Percentiles rank a stretch among this genome's conserved stretches.
phyloP scores from a whole-genome alignment of 2,888 invertebrate genomes.

The Rhamnusium bicolor region DNA sequence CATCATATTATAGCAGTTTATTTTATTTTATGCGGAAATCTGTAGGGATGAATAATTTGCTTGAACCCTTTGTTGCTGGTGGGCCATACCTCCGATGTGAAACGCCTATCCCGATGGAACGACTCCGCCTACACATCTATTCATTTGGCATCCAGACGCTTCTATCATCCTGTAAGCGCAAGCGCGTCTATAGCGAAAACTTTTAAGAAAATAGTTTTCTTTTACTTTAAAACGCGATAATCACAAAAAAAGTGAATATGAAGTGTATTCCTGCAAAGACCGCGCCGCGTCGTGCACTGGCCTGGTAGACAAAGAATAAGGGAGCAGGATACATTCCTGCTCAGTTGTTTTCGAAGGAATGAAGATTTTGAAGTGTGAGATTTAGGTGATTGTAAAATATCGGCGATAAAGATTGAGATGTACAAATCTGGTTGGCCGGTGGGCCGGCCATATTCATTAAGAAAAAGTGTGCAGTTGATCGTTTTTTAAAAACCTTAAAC shows the following conservation, averaged over 20 bases:
- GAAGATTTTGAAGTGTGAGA: conserved; percentile 18
- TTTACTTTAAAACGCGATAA: conserved; percentile 11
- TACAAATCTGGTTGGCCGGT: conserved; percentile 67
- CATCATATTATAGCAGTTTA: conserved; percentile 62
- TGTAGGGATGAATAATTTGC: conserved; percentile 70
- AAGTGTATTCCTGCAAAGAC: not conserved
- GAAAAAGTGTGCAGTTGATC: conserved; percentile 67
- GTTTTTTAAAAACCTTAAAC: conserved; percentile 66
- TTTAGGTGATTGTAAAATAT: conserved; percentile 53
- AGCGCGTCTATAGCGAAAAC: conserved; percentile 60
- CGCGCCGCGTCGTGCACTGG: not conserved
- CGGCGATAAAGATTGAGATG: conserved; percentile 58
- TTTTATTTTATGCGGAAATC: conserved; percentile 68
- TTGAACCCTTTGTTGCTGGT: conserved; percentile 69
- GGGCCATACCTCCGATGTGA: conserved; percentile 67
- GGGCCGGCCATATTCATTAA: conserved; percentile 67
- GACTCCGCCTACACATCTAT: conserved; percentile 69
- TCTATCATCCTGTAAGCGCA: conserved; percentile 58
- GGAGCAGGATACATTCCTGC: conserved; percentile 40
- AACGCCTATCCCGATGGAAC: conserved; percentile 67
- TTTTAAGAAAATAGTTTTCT: conserved; percentile 54
- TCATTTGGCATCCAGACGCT: conserved; percentile 67
- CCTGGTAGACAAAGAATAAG: conserved; percentile 29
- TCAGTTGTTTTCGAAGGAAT: conserved; percentile 10
- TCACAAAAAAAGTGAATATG: conserved; percentile 2